phyloP scores from a whole-genome alignment of 2,888 invertebrate genomes.

The Calliscelio sp. region DNA sequence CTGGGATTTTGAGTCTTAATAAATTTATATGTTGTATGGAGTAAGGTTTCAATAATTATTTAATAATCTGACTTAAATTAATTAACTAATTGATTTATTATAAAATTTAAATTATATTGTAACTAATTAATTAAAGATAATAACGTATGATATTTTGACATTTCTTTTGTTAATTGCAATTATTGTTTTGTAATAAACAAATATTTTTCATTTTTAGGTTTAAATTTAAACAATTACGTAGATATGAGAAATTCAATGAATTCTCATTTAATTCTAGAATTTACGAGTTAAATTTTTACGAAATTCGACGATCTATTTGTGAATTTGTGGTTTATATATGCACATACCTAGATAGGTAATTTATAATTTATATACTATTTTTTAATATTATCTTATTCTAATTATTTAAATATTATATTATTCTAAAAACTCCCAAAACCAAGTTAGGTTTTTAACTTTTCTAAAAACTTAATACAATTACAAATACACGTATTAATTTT shows the following conservation, averaged over 20 bases:
- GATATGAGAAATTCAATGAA: constrained; percentile 65
- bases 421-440: too few species aligned
- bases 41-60: too few species aligned
- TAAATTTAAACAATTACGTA: constrained; percentile 53
- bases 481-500: too few species aligned
- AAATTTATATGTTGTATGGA: too few species aligned
- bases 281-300: constrained; percentile 54
- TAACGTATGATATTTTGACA: background rate
- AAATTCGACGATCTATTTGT: constrained; percentile 39
- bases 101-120: too few species aligned
- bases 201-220: too few species aligned
- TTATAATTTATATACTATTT: too few species aligned
- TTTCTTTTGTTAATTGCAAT: background rate
- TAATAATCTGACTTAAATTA: too few species aligned
- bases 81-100: too few species aligned
- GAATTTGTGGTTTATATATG: constrained; percentile 51
- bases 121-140: background rate
- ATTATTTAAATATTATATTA: background rate
- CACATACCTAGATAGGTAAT: constrained; percentile 62
- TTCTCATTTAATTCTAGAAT: constrained; percentile 50
- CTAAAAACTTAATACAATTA: too few species aligned
- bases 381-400: background rate
- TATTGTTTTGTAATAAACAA: constrained; percentile 9
- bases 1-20: too few species aligned
- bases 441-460: too few species aligned